Evolutionary conservation across 2,797 vertebrate genomes (phyloP).

Genomic region (Rhyacichthys aspro): DNA sequence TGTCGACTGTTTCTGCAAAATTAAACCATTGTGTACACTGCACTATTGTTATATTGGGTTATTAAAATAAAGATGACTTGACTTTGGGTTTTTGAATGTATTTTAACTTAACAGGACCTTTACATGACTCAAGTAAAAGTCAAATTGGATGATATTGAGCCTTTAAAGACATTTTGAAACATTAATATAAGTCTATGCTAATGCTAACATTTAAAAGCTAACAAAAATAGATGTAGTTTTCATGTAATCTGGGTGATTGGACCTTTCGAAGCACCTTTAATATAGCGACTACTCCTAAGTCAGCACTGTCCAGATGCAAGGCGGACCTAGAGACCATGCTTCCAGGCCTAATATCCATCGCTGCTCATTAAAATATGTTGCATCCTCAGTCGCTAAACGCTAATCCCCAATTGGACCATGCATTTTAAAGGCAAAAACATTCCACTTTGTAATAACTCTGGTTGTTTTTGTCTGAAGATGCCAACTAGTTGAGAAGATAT

Average conservation of each 20-base stretch:
- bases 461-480: slow-evolving; percentile 34
- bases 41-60: no score
- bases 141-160: no score
- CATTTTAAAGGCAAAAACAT: slow-evolving; percentile 13
- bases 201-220: no score
- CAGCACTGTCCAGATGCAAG: slow-evolving; percentile 41
- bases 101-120: no score
- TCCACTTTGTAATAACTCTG: background rate
- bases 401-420: slow-evolving; percentile 45
- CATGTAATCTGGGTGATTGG: slow-evolving; percentile 8
- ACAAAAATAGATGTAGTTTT: background rate
- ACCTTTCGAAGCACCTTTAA: slow-evolving; percentile 20
- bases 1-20: no score
- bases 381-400: slow-evolving; percentile 11
- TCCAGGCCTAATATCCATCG: slow-evolving; percentile 24
- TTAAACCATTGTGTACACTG: no score
- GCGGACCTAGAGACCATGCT: slow-evolving; percentile 55
- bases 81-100: no score
- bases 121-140: no score
- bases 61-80: no score
- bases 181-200: no score
- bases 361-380: slow-evolving; percentile 30
- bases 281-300: slow-evolving; percentile 9
- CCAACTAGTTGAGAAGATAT: slow-evolving; percentile 76
- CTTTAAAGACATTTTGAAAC: no score